Percentiles rank a stretch among this genome's conserved stretches.
Conservation (phyloP, 2,888 invertebrate genomes). For the Drosophila paracracens region DNA sequence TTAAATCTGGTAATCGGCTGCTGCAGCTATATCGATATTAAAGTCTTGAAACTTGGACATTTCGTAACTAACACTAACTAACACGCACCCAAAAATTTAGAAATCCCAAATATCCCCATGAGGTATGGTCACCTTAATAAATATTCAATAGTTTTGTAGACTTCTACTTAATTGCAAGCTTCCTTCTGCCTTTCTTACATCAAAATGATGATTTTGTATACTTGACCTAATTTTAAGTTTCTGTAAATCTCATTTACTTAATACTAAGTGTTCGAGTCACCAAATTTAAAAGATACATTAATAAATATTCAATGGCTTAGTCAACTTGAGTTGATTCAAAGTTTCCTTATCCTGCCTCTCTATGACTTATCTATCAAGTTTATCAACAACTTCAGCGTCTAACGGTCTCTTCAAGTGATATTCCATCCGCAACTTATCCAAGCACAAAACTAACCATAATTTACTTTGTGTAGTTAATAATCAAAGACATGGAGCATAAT, state of each 20-base stretch:
- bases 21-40: too few relatives aligned
- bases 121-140: not conserved
- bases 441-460: slow-evolving; percentile 9
- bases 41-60: not conserved
- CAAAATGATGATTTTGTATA: not conserved
- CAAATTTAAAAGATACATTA: not conserved
- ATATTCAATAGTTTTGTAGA: not conserved
- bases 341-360: not conserved
- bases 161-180: not conserved
- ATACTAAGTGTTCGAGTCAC: not conserved
- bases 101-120: not conserved
- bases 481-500: slow-evolving; percentile 30
- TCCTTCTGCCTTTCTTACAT: not conserved
- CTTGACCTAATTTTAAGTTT: not conserved
- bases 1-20: too few relatives aligned
- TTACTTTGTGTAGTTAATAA: slow-evolving; percentile 42
- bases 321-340: not conserved
- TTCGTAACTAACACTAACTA: not conserved
- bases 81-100: not conserved
- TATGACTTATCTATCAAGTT: not conserved
- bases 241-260: not conserved
- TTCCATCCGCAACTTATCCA: not conserved
- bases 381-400: not conserved
- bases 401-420: not conserved
- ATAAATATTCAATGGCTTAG: not conserved